These are phyloP conservation scores for Aspidapion aeneum DNA, from an alignment of 2,888 invertebrate species.

Conservation along the genomic window DNA sequence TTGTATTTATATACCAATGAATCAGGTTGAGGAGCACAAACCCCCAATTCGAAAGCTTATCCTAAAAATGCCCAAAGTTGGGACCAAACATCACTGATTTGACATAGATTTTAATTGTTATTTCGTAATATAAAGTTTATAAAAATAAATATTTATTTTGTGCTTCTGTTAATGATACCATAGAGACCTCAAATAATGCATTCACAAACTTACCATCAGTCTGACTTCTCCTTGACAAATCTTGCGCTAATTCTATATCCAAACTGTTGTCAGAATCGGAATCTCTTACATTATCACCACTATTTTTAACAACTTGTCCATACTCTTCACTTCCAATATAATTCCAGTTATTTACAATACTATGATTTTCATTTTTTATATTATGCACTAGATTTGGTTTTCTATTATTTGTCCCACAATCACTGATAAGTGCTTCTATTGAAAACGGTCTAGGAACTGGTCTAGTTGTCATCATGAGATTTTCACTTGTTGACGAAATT, in stretches of 20 bases:
- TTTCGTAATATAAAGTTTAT: too few species aligned
- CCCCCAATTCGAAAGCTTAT: too few species aligned
- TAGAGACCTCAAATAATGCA: too few species aligned
- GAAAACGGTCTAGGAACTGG: conserved; percentile 58
- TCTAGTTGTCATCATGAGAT: conserved; percentile 37
- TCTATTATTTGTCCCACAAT: conserved; percentile 41
- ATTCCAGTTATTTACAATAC: conserved; percentile 19
- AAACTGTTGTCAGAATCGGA: conserved; percentile 46
- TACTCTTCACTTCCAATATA: conserved; percentile 20
- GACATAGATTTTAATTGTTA: too few species aligned
- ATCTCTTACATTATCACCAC: conserved; percentile 30
- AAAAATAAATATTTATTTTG: too few species aligned
- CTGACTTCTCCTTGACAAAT: conserved; percentile 43
- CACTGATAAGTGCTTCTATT: conserved; percentile 58
- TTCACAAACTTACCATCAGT: conserved; percentile 41
- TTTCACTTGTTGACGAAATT: not conserved
- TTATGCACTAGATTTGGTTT: not conserved
- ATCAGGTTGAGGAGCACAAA: too few species aligned
- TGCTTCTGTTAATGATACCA: too few species aligned
- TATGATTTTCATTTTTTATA: conserved; percentile 24
- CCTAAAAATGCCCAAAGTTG: too few species aligned
- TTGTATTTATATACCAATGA: too few species aligned
- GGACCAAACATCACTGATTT: too few species aligned
- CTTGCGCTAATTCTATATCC: conserved; percentile 46
- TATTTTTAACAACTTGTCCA: conserved; percentile 17